Conservation (phyloP, 1,140 invertebrate species). For the Drosophila equinoxialis region DNA sequence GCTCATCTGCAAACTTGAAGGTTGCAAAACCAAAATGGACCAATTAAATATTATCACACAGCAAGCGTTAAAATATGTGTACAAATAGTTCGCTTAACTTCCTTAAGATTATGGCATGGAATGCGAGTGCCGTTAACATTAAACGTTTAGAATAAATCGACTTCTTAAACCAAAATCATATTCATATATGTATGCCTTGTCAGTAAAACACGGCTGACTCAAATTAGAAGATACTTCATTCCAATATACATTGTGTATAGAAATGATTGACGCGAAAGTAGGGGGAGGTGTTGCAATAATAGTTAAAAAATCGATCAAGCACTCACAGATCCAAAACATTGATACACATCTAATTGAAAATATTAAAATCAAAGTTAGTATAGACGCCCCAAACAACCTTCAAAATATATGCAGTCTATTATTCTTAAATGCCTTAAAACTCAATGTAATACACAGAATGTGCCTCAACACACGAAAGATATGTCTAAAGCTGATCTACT, state of each 20-base stretch:
- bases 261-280: conserved; percentile 8
- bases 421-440: too few relatives aligned
- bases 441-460: too few relatives aligned
- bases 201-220: conserved; percentile 23
- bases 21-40: neutral
- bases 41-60: conserved; percentile 11
- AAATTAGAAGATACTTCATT: conserved; percentile 18
- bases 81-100: conserved; percentile 4
- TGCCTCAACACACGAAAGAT: too few relatives aligned
- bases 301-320: conserved; percentile 8
- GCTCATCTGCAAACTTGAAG: neutral
- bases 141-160: conserved; percentile 23
- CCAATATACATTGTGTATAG: conserved; percentile 22
- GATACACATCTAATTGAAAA: conserved; percentile 23
- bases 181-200: conserved; percentile 20
- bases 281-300: conserved; percentile 12
- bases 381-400: too few relatives aligned
- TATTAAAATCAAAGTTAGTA: conserved; percentile 16
- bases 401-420: too few relatives aligned
- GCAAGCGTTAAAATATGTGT: conserved; percentile 13
- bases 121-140: conserved; percentile 8
- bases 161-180: conserved; percentile 8
- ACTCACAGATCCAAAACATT: neutral
- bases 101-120: conserved; percentile 22
- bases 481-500: neutral